Conservation (phyloP, 1,140 invertebrate genomes). For the Limonius californicus region DNA sequence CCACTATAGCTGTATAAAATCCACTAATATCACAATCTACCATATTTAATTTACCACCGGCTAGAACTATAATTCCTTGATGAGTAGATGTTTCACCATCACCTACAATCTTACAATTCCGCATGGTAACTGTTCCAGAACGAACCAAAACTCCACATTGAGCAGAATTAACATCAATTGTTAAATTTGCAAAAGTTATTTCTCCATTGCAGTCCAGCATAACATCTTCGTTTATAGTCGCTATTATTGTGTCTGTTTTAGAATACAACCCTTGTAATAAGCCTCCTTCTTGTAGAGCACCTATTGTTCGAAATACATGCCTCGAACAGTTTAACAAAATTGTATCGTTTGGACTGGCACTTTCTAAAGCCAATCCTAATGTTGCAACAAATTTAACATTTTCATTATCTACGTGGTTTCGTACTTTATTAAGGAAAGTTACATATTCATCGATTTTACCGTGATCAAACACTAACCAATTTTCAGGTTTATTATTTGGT, state of each 20-base stretch:
- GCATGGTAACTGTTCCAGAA: conserved; percentile 40
- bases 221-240: conserved; percentile 45
- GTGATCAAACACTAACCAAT: conserved; percentile 51
- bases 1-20: conserved; percentile 45
- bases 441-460: conserved; percentile 49
- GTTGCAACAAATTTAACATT: conserved; percentile 44
- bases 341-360: conserved; percentile 46
- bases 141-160: conserved; percentile 47
- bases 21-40: conserved; percentile 43
- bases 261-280: conserved; percentile 46
- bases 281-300: conserved; percentile 52
- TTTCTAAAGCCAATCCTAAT: conserved; percentile 50
- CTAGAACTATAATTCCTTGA: conserved; percentile 48
- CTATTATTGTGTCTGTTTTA: conserved; percentile 39
- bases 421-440: conserved; percentile 46
- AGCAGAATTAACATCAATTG: conserved; percentile 45
- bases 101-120: conserved; percentile 46
- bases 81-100: conserved; percentile 44
- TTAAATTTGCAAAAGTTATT: conserved; percentile 46
- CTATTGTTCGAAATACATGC: conserved; percentile 46
- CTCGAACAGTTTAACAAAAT: conserved; percentile 49
- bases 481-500: conserved; percentile 18
- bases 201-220: conserved; percentile 47
- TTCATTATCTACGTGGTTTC: conserved; percentile 44
- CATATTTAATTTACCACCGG: conserved; percentile 38